Base-by-base conservation (phyloP, 2,888 invertebrate species). In the Rhagium mordax region DNA sequence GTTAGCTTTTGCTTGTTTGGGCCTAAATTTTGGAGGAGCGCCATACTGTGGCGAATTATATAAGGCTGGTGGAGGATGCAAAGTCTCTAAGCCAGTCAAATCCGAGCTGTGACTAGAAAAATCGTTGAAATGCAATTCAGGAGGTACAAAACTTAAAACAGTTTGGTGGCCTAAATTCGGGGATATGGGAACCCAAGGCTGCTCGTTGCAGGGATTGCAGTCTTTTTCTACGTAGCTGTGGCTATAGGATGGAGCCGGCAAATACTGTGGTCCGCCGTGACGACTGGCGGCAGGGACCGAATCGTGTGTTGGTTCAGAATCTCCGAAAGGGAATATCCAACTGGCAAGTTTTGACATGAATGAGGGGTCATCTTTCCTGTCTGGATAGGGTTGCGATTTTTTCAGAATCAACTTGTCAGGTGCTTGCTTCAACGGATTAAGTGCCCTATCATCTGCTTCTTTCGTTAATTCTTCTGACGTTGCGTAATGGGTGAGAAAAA, bases 151-250 rank as follows among this genome's bases (percentile, higher is more conserved):
- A 59, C 83, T 84, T 49, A 85, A 81, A 13, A 84, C 72, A 41
- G 84, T 84, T 71, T 82, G 83, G 61, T 81, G 79, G 3, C 83
- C 85, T 64, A 76, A 76, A 57, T 74, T 74, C 13, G 81, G 70
- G n/a, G 94, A 92, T 53, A 95, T 92, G 47, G 96, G 96, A 81
- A 94, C 91, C 96, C 96, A 96, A 72, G 96, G 95, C 82, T 92
- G 91, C 85, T 92, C 90, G 85, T 95, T 95, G 84, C 96, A 96
- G 68, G 94, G 91, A 83, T 94, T 93, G 83, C 96, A 96, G 76
- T 91, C 90, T 82, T 90, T 65, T 74, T 80, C 72, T 74, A 66
- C 13, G 20, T 72, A 80, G 78, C 69, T 70, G 70, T 66, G 78
- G 77, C 59, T 76, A 62, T 21, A 70, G 51, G 66, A 76, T 67